Evolutionary conservation across 2,113 vertebrate genomes (phyloP), one percentile per base, ranked within the genome.

Genomic region (Seriola aureovittata): DNA sequence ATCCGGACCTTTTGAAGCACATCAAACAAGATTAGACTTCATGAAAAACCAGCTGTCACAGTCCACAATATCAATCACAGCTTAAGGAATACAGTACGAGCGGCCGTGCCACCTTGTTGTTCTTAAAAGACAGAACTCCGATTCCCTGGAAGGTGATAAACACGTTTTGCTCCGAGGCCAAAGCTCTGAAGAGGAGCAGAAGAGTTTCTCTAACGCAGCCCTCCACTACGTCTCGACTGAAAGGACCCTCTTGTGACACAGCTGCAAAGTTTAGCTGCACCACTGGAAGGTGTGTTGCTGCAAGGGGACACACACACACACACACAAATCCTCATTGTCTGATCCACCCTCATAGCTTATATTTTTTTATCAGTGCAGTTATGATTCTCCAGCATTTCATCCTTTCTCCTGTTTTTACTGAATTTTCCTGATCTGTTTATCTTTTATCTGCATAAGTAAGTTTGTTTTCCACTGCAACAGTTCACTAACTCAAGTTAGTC

Each of bases 241-340:
- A 95, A 0, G 86, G 88, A 8, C 92, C 80, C 25, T 93, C 92
- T 46, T 92, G 74, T 8, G 95, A 93, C 78, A 97, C 81, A 8
- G 92, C 92, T 40, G 93, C 80, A 88, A 94, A 96, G 88, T 96
- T 97, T 25, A 97, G 92, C 7, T 92, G 92, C 78, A 96, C 93
- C 79, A 97, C 84, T 3, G 95, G 96, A 11, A 96, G 90, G n/a
- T 96, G 92, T 85, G 95, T 95, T 94, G 91, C 89, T 92, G 78
- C 34, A 63, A 74, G 5, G 79, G 5, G 79, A 40, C 40, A 40
- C 40, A 40, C 40, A 40, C 40, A 40, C 40, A 65, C 52, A 66
- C 50, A 76, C 21, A 64, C 36, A 65, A 10, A 55, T 21, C 21
- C 12, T 62, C 21, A 64, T 63, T 54, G 5, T 48, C 46, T 48